These are phyloP conservation scores for Sakesphorus luctuosus DNA, from an alignment of 2,113 vertebrate species.

Conservation along the genomic window DNA sequence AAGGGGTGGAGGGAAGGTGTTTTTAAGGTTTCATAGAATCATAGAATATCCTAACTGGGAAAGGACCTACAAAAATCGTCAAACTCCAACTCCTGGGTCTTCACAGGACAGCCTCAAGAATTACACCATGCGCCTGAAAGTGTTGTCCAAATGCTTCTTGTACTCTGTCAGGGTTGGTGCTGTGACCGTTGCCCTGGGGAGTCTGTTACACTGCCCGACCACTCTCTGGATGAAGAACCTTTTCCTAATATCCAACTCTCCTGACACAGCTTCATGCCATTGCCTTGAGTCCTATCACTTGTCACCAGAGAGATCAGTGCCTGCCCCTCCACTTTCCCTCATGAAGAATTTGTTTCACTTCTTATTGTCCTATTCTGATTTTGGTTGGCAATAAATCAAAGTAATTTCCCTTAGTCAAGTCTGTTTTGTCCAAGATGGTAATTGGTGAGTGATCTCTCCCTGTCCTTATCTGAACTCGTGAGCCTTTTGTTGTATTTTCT, in stretches of 20 bases:
- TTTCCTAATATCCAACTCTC: not conserved
- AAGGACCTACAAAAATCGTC: not conserved
- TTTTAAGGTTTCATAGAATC: not conserved
- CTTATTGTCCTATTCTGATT: not conserved
- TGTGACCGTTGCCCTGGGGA: not conserved
- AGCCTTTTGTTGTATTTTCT: not conserved
- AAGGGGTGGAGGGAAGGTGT: not conserved
- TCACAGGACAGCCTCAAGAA: not conserved
- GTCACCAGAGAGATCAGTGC: not conserved
- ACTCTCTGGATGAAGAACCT: accelerated
- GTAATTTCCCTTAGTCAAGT: not conserved
- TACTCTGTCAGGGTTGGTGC: not conserved
- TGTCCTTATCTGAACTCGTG: not conserved
- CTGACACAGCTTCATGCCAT: not conserved
- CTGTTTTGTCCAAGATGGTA: not conserved
- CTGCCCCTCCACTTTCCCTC: not conserved
- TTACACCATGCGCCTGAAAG: not conserved
- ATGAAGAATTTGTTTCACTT: not conserved
- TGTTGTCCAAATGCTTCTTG: not conserved
- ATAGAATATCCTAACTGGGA: not conserved
- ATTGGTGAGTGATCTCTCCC: not conserved
- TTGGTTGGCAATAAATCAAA: not conserved
- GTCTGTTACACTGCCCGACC: not conserved
- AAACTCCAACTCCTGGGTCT: not conserved
- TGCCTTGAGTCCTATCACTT: accelerated